Conservation (phyloP, 2,113 vertebrate genomes). For the Ictalurus punctatus region DNA sequence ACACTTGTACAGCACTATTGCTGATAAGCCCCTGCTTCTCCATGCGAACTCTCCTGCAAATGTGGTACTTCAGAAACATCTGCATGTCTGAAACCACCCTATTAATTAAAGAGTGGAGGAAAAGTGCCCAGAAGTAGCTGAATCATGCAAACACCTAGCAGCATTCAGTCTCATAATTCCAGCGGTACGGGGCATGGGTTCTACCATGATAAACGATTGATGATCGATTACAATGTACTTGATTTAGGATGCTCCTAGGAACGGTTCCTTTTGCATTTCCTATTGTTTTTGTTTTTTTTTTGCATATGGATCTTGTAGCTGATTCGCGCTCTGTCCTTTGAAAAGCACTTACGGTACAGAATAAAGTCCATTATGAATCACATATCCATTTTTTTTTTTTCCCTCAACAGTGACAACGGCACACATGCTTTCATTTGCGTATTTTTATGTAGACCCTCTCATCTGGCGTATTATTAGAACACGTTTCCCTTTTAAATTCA, state of each 20-base stretch:
- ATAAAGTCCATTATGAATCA: constrained; percentile 20
- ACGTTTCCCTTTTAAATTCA: background rate
- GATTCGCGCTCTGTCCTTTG: background rate
- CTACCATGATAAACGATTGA: background rate
- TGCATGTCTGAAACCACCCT: background rate
- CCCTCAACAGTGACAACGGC: background rate
- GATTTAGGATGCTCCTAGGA: background rate
- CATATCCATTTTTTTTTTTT: background rate
- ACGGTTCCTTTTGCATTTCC: no score
- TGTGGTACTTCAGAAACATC: background rate
- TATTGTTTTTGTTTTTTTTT: background rate
- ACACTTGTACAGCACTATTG: background rate
- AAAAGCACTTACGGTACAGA: constrained; percentile 36
- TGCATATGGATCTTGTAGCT: background rate
- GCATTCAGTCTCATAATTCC: background rate
- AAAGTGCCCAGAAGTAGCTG: background rate
- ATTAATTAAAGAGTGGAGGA: background rate
- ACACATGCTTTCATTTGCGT: background rate
- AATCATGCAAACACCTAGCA: background rate
- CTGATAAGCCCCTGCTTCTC: background rate
- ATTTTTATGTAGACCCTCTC: no score
- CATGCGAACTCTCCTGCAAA: background rate
- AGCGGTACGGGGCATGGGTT: background rate
- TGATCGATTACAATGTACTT: background rate
- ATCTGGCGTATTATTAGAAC: background rate